Evolutionary conservation across 2,113 vertebrate genomes (phyloP), one percentile per base, ranked within the genome.

Genomic region (Machaerirhynchus nigripectus): DNA sequence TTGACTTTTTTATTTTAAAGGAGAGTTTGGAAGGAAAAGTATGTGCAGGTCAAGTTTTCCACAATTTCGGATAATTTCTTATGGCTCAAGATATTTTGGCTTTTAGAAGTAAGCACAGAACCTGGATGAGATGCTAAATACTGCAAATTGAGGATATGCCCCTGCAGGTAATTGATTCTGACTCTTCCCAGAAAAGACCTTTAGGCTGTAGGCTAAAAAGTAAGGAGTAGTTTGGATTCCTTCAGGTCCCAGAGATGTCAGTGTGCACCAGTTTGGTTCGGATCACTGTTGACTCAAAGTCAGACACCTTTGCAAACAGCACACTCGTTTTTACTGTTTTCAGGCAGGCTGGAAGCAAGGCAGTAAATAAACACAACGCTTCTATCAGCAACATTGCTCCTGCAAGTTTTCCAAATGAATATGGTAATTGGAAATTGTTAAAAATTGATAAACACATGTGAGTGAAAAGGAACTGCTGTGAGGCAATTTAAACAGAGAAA

Each of bases 391-490:
- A 42, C 24, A 55, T 53, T 59, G 84, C 69, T 93, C 47, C 64
- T 67, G 57, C 60, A 85, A 69, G 63, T 82, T 93, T 93, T 67
- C 65, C 53, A 89, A 88, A 90, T 75, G 5, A 79, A 73, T 60
- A 89, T 50, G 68, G 50, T 74, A 81, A 94, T 42, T 63, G 46
- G 74, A 94, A 96, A 84, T 68, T 57, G 57, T 86, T 85, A 88
- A 92, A 96, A 83, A 85, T 67, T 35, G 77, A 85, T 84, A 91
- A 92, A 90, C 70, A 7, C 4, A 60, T 10, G n/a, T 69, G 57
- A 88, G 60, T 73, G 81, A 42, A 91, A 95, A 90, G 65, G 73
- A 87, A 57, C 60, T 93, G 46, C 85, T 85, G 69, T 30, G 78
- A 74, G 65, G 71, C 56, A 59, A 78, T 84, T 96, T 87, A 90